These are phyloP conservation scores for Gymnocheta viridis DNA, from an alignment of 2,888 invertebrate species.

Conservation along the genomic window DNA sequence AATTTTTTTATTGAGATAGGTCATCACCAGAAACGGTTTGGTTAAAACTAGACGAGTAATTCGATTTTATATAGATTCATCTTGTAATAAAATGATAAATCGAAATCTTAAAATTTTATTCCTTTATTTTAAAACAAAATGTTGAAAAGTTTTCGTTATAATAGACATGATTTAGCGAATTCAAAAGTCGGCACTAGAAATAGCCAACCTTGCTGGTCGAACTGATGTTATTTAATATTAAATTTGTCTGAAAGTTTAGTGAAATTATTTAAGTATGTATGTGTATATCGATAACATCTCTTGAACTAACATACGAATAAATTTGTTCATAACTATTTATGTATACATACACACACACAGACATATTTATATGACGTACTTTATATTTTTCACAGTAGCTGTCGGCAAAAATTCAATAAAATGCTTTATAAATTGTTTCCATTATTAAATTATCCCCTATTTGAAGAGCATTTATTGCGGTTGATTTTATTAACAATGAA, in stretches of 20 bases:
- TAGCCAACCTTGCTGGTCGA: too few relatives aligned
- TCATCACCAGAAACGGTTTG: too few relatives aligned
- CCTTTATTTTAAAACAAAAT: too few relatives aligned
- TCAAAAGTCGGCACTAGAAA: too few relatives aligned
- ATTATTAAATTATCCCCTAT: conserved; percentile 23
- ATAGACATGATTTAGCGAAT: too few relatives aligned
- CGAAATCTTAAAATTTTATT: too few relatives aligned
- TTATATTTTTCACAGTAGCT: not conserved
- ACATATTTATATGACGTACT: not conserved
- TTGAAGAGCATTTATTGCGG: conserved; percentile 8
- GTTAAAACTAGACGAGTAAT: too few relatives aligned
- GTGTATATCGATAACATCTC: not conserved
- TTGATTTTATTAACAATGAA: not conserved
- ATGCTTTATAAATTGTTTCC: conserved; percentile 10
- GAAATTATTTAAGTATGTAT: not conserved
- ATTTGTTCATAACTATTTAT: not conserved
- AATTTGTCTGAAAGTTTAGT: not conserved
- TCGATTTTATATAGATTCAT: too few relatives aligned
- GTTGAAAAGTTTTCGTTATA: not conserved
- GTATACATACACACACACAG: not conserved
- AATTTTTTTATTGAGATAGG: too few relatives aligned
- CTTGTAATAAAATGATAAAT: too few relatives aligned
- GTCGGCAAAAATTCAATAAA: conserved; percentile 25
- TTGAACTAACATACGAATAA: not conserved
- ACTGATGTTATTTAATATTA: not conserved